These are phyloP conservation scores for Portunus trituberculatus DNA, from an alignment of 1,140 invertebrate species.

Conservation along the genomic window DNA sequence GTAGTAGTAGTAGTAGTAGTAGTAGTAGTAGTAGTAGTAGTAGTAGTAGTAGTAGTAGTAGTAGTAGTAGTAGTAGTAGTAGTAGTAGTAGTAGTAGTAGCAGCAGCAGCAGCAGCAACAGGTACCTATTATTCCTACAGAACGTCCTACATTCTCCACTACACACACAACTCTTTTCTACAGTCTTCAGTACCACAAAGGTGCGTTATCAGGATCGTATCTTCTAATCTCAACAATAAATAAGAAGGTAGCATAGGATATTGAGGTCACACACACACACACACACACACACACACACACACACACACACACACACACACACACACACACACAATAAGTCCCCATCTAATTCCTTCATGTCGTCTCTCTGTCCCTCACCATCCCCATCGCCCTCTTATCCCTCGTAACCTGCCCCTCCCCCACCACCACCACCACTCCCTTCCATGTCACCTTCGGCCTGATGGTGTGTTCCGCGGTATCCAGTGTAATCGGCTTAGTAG, in stretches of 20 bases:
- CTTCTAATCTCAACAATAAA: not conserved
- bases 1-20: constrained; percentile 43
- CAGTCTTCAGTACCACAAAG: not conserved
- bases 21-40: constrained; percentile 34
- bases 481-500: not conserved
- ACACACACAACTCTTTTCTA: not conserved
- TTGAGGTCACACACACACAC: not conserved
- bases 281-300: too few species aligned
- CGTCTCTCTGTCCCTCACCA: too few species aligned
- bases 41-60: constrained; percentile 39
- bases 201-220: not conserved
- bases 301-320: too few species aligned
- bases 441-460: not conserved
- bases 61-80: constrained; percentile 17
- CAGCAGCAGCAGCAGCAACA: not conserved
- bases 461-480: not conserved
- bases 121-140: not conserved
- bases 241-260: not conserved
- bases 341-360: not conserved
- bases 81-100: not conserved
- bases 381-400: not conserved
- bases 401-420: not conserved
- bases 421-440: not conserved
- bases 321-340: not conserved
- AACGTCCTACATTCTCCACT: not conserved